Percentiles rank a stretch among this genome's conserved stretches.
These are phyloP conservation scores for Bombus affinis DNA, from an alignment of 1,140 invertebrate genomes.

Conservation along the genomic window DNA sequence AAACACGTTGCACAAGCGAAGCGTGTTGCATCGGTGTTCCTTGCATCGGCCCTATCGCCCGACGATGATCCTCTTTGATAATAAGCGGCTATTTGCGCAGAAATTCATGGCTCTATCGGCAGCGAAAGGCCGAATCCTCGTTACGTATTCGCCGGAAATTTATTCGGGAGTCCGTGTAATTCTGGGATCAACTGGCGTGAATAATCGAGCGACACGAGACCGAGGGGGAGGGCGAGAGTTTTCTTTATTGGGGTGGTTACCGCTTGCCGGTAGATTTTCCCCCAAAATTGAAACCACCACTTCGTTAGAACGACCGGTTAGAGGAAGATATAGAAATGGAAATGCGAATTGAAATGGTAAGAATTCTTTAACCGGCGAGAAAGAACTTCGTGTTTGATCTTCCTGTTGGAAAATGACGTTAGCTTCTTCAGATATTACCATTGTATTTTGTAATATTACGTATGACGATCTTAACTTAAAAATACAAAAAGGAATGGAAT, in stretches of 20 bases:
- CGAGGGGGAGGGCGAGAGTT: not conserved
- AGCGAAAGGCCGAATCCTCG: conserved; percentile 5
- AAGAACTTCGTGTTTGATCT: not conserved
- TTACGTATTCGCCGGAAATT: conserved; percentile 35
- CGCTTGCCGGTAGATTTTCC: not conserved
- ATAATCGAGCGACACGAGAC: conserved; percentile 14
- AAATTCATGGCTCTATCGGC: conserved; percentile 15
- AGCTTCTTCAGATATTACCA: not conserved
- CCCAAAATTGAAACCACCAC: conserved; percentile 10
- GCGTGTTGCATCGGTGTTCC: not conserved
- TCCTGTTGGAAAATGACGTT: not conserved
- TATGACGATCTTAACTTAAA: not conserved
- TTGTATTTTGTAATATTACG: not conserved
- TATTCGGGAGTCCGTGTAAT: conserved; percentile 26
- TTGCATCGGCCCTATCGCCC: not conserved
- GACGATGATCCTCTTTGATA: conserved; percentile 8
- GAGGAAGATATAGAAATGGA: not conserved
- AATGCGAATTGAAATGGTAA: not conserved
- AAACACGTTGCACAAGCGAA: conserved; percentile 14
- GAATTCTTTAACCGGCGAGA: not conserved
- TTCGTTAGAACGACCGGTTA: not conserved
- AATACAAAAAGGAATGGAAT: not conserved
- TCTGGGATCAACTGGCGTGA: conserved; percentile 11
- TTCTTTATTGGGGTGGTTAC: not conserved
- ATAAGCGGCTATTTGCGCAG: conserved; percentile 31